Evolutionary conservation across 2,888 invertebrate species (phyloP), one percentile per base, ranked within the genome.

Genomic region (Phortica okadai): DNA sequence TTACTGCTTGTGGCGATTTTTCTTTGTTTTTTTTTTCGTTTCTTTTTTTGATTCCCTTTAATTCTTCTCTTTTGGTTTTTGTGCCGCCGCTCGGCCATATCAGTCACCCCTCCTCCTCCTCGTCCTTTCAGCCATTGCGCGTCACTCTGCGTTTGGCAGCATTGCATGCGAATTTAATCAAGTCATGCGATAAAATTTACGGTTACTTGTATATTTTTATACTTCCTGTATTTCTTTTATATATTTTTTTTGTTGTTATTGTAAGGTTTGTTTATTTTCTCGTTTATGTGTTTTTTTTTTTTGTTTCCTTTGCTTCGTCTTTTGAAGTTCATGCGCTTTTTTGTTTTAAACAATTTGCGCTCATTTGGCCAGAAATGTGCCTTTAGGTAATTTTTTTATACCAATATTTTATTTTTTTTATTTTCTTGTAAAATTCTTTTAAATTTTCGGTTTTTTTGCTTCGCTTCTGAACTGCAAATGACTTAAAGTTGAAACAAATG

Each of bases 121-220:
- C 14, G 21, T n/a, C 42, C 64, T 44, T 25, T 50, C 21, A 16
- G 64, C 74, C 8, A n/a, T 21, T 21, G 21, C 54, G 74, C n/a
- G 25, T 42, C 56, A 56, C 21, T 45, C 74, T 69, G 70, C 72
- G 62, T 75, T 77, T 76, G 81, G 77, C 75, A 80, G 76, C 78
- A 80, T 81, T 86, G 88, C 84, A 87, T 85, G 88, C 87, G 84
- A 88, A 88, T 88, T 88, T 89, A 90, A 89, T 90, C 90, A 88
- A 89, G 89, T 87, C 90, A 89, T 89, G 90, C 89, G 89, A 90
- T 87, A 89, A 89, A 89, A 89, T 89, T 88, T 89, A 89, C 90
- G 89, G 88, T 83, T 83, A 81, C 81, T 81, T 81, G 77, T 74
- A 73, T 78, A 33, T 79, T 79, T 81, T 81, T 56, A 69, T 75